Evolutionary conservation across 2,888 invertebrate species (phyloP).

Genomic region (Microctonus aethiopoides): DNA sequence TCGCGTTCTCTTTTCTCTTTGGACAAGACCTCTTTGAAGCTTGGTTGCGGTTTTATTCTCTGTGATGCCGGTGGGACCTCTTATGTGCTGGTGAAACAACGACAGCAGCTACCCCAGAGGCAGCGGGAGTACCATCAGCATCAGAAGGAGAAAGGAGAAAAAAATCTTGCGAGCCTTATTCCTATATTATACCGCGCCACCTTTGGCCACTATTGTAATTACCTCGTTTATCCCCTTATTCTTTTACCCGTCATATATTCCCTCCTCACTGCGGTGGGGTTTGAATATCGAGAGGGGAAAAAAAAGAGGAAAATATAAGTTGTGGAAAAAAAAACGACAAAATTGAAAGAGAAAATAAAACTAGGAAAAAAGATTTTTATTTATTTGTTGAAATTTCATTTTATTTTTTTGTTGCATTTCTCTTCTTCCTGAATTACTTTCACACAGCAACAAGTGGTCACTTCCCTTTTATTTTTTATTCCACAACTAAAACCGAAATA

Average conservation of each 20-base stretch:
- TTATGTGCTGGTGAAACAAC: not conserved
- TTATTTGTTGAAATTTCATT: not conserved
- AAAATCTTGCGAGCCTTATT: not conserved
- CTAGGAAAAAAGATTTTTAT: not conserved
- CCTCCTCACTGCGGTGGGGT: conserved; percentile 25
- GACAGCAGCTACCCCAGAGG: conserved; percentile 7
- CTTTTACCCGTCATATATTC: conserved; percentile 36
- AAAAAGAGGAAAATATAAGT: not conserved
- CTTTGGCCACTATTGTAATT: conserved; percentile 38
- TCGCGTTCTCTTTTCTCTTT: conserved; percentile 9
- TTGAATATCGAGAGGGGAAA: not conserved
- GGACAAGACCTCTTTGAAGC: conserved; percentile 54
- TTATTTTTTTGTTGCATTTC: not conserved
- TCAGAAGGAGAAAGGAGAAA: not conserved
- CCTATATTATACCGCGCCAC: conserved; percentile 5
- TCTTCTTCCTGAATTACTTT: not conserved
- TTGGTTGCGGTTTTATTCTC: conserved; percentile 59
- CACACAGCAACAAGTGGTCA: not conserved
- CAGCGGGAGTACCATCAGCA: not conserved
- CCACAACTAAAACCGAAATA: too few relatives aligned
- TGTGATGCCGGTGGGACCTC: conserved; percentile 40
- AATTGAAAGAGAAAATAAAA: too few relatives aligned
- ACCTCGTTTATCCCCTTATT: conserved; percentile 41
- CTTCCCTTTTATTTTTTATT: not conserved
- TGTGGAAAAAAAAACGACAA: too few relatives aligned